phyloP scores from a whole-genome alignment of 2,888 invertebrate genomes.

The Leptinotarsa rubiginosa region DNA sequence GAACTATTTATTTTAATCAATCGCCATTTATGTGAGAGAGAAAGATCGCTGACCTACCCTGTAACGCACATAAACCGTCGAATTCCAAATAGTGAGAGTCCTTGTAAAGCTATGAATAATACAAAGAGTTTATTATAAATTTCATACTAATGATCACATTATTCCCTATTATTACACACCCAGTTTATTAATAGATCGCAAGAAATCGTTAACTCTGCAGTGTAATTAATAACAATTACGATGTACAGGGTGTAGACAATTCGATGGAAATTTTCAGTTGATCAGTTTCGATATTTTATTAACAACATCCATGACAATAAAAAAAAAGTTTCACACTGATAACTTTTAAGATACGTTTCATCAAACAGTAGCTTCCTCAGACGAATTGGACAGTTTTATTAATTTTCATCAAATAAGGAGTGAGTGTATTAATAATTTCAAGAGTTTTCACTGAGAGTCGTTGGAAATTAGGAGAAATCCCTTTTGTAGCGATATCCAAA shows the following conservation, averaged over 20 bases:
- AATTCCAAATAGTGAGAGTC: constrained; percentile 21
- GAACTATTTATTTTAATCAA: not conserved
- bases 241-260: constrained; percentile 16
- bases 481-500: no score
- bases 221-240: constrained; percentile 21
- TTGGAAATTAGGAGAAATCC: no score
- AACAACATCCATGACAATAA: not conserved
- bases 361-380: no score
- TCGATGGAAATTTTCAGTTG: not conserved
- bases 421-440: no score
- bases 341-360: no score
- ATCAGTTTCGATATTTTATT: not conserved
- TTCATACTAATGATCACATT: constrained; percentile 33
- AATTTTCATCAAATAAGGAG: no score
- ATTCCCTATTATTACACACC: constrained; percentile 30
- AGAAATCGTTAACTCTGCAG: constrained; percentile 26
- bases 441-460: no score
- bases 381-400: no score
- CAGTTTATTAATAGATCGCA: constrained; percentile 33
- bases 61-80: not conserved
- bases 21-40: not conserved
- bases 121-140: constrained; percentile 26
- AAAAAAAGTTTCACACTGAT: no score
- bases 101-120: constrained; percentile 29
- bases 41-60: constrained; percentile 5